Base-by-base conservation (phyloP, 2,888 invertebrate genomes). In the Chrysotoxum bicinctum region DNA sequence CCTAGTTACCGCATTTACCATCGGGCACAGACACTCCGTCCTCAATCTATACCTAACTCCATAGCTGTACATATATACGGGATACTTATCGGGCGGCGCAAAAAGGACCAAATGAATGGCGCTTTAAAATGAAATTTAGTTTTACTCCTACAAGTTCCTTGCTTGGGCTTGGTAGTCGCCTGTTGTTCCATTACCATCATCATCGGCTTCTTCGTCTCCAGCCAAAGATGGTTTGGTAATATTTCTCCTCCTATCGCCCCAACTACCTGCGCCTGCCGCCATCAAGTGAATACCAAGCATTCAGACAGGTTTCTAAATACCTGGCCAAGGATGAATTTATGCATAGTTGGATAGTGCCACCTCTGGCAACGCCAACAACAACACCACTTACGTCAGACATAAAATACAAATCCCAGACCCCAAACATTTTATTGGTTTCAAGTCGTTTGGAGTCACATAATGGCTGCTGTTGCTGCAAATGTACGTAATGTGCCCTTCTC, bases 121-220 rank as follows among this genome's bases (percentile, higher is more conserved):
- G 77, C 85, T 85, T 85, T 85, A 85, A 85, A 85, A 85, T 81
- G 81, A 81, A 85, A 85, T 85, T 81, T 81, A 85, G 85, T 85
- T 85, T 85, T 62, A 62, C 60, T 81, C 52, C 80, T 70, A 64
- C 56, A 58, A 5, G 23, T 23, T n/a, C 4, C 37, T 30, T 48
- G 43, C 10, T 45, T 19, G n/a, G 37, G 16, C 43, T 35, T 48
- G 66, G 21, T 66, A 19, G 48, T 66, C 19, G 21, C n/a, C 58
- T 35, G 45, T 35, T 48, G 35, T 62, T 72, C 54, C 84, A 70
- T 54, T 32, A 43, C 60, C 69, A 54, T 62, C 62, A 48, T 52
- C 37, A 30, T 58, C 26, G 43, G 35, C 26, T 45, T 58, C 40
- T 52, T 45, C 37, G 35, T 73, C 30, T 70, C 23, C 56, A 32